These are phyloP conservation scores for Aplocera efformata DNA, from an alignment of 2,888 invertebrate species.

Conservation along the genomic window DNA sequence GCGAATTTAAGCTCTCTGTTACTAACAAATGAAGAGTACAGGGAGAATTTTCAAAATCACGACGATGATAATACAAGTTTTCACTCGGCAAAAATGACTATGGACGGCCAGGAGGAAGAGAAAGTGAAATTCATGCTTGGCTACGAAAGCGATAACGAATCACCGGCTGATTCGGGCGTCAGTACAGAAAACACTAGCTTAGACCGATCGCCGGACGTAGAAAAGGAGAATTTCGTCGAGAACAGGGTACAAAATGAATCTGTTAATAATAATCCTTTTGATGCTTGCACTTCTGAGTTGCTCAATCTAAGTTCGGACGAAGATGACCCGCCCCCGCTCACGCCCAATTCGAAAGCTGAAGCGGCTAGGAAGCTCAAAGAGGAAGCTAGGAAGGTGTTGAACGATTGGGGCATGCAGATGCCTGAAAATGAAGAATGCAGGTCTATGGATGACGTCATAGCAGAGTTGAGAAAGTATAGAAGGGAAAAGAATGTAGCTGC, in stretches of 20 bases:
- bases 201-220: slow-evolving; percentile 82
- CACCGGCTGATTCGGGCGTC: slow-evolving; percentile 83
- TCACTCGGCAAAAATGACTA: slow-evolving; percentile 57
- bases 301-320: slow-evolving; percentile 53
- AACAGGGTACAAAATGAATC: slow-evolving; percentile 59
- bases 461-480: slow-evolving; percentile 55
- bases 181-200: slow-evolving; percentile 87
- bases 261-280: slow-evolving; percentile 54
- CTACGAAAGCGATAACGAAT: slow-evolving; percentile 73
- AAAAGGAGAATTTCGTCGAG: slow-evolving; percentile 65
- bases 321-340: slow-evolving; percentile 28
- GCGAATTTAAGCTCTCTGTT: slow-evolving; percentile 81
- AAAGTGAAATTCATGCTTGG: slow-evolving; percentile 72
- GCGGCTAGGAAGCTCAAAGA: slow-evolving; percentile 8
- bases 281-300: slow-evolving; percentile 61
- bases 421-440: slow-evolving; percentile 47
- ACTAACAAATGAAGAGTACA: slow-evolving; percentile 72
- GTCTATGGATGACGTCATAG: slow-evolving; percentile 60
- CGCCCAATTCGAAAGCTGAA: slow-evolving; percentile 11
- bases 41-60: slow-evolving; percentile 51
- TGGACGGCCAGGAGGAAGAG: slow-evolving; percentile 52
- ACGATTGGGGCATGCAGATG: slow-evolving; percentile 49
- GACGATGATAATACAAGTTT: slow-evolving; percentile 57
- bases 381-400: slow-evolving; percentile 40
- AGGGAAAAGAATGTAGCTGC: slow-evolving; percentile 48